Evolutionary conservation across 2,797 vertebrate genomes (phyloP), one percentile per base, ranked within the genome.

Genomic region (Xenops minutus): DNA sequence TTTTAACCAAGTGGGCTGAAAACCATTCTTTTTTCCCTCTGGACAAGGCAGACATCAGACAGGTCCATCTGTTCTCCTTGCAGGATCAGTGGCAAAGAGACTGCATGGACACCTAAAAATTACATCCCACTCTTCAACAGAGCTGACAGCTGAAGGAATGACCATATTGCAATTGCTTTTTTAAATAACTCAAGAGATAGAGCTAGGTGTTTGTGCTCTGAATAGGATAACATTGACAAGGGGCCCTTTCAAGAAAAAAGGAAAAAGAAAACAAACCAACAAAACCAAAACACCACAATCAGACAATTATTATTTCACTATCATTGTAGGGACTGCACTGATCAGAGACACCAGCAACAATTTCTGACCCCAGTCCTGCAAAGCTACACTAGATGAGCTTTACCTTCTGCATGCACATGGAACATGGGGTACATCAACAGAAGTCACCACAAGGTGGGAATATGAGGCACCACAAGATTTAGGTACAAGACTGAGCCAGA

Each of bases 81-180:
- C n/a, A 63, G 55, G 74, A 96, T 78, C 84, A 85, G 52, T 69
- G 69, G 46, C 71, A 88, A 94, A 94, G 61, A 90, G 62, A 75
- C 54, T 88, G 30, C 46, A 80, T 30, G 71, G 88, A 85, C 73
- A 95, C 43, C 81, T 69, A 64, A 91, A 94, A 92, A 92, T 88
- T 89, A 76, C 89, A 94, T 84, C 71, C 58, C 81, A 85, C 89
- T 96, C 90, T 89, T 93, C 49, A 75, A 73, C 34, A 90, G 69
- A 75, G 41, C n/a, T 94, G 95, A 94, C 95, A 96, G 90, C 73
- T 96, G 84, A 82, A 78, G n/a, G 30, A 80, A 93, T 91, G n/a
- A 83, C 61, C 67, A 87, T 62, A 88, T 52, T 89, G 82, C 79
- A 95, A 88, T 80, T 90, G 63, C 24, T 68, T 89, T 85, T 93